Evolutionary conservation across 2,113 vertebrate species (phyloP).

Genomic region (Centropus bengalensis): DNA sequence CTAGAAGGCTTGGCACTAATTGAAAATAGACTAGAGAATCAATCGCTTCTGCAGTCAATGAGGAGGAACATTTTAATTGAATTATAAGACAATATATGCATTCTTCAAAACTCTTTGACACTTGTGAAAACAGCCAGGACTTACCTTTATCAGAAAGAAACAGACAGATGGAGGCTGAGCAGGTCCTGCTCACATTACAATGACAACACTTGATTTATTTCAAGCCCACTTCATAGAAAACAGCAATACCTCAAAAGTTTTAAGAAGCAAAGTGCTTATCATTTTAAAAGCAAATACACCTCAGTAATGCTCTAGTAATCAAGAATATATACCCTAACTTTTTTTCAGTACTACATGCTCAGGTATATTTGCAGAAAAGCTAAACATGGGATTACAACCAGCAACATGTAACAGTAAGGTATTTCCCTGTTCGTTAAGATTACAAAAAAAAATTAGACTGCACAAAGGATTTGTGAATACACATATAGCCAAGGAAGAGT

Average conservation of each 20-base stretch:
- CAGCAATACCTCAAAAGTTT: neutral
- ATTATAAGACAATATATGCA: slow-evolving; percentile 53
- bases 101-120: slow-evolving; percentile 46
- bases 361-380: neutral
- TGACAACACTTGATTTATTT: neutral
- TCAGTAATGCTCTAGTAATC: neutral
- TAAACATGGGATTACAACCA: neutral
- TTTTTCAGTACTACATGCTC: neutral
- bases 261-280: neutral
- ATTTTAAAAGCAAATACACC: neutral
- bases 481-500: neutral
- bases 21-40: slow-evolving; percentile 49
- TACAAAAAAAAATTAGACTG: neutral
- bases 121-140: slow-evolving; percentile 11
- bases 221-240: neutral
- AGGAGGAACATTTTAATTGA: slow-evolving; percentile 60
- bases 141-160: neutral
- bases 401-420: neutral
- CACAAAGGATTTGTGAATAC: neutral
- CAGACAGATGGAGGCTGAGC: neutral
- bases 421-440: neutral
- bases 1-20: slow-evolving; percentile 39
- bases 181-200: neutral
- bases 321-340: neutral
- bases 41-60: slow-evolving; percentile 50